These are phyloP conservation scores for Xylota sylvarum DNA, from an alignment of 2,888 invertebrate genomes.

Conservation along the genomic window DNA sequence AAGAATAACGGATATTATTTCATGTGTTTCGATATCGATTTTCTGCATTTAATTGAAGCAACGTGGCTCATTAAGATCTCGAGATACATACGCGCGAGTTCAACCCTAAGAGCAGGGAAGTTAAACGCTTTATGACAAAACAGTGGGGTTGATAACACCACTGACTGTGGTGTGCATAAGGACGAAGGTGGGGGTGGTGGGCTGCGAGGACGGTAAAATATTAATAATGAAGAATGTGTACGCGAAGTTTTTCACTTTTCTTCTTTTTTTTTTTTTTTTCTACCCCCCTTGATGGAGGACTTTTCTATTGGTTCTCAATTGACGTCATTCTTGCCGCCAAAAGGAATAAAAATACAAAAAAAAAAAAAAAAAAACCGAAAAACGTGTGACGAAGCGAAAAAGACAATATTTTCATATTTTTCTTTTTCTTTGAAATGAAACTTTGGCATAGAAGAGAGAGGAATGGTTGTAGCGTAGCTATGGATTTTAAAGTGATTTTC, in stretches of 20 bases:
- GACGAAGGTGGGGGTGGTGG: not conserved
- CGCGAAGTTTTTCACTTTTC: slow-evolving; percentile 2
- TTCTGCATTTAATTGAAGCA: slow-evolving; percentile 40
- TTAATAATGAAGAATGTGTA: slow-evolving; percentile 14
- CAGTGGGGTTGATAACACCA: not conserved
- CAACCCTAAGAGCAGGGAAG: not conserved
- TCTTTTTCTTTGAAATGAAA: slow-evolving; percentile 9
- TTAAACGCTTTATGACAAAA: slow-evolving; percentile 10
- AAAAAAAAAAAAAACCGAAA: not conserved
- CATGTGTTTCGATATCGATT: slow-evolving; percentile 41
- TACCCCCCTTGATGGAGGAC: not conserved
- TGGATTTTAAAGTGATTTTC: slow-evolving; percentile 14
- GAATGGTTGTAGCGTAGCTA: not conserved
- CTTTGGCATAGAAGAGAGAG: not conserved
- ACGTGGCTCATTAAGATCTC: slow-evolving; percentile 42
- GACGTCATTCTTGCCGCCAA: slow-evolving; percentile 21
- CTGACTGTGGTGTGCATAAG: not conserved
- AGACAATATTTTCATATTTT: slow-evolving; percentile 36
- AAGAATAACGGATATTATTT: slow-evolving; percentile 28
- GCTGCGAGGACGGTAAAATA: not conserved
- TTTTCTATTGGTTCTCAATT: slow-evolving; percentile 25
- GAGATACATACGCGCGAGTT: slow-evolving; percentile 7
- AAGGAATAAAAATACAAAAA: not conserved
- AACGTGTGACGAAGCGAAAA: slow-evolving; percentile 20
- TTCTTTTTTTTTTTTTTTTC: not conserved